Base-by-base conservation (phyloP, 2,113 vertebrate species). In the Struthio camelus region DNA sequence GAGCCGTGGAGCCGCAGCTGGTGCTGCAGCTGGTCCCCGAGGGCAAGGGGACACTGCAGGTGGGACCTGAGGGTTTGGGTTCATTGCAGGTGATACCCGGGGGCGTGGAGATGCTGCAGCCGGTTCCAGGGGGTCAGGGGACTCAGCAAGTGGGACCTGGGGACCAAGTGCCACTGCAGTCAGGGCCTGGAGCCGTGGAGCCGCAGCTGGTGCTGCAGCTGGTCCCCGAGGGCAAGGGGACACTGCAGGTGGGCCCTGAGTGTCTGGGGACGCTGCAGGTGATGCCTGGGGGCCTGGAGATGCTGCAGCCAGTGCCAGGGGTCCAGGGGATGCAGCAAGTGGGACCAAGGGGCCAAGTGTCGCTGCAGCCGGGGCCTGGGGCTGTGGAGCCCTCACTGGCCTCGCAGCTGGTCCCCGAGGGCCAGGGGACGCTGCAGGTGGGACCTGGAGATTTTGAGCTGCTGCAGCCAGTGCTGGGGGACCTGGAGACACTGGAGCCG, bases 291-390 rank as follows among this genome's bases (percentile, higher is more conserved):
- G 7, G 14, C 18, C 20, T 42, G 72, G 72, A 20, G 53, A 25
- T 23, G 1, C 64, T 66, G 71, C 76, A 58, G 69, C 23, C 13
- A 0, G 51, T 13, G 22, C 23, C 18, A 0, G 22, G 17, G 50
- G 54, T 5, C 3, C 1, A 4, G 12, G 64, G 40, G 38, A 34
- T 12, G 25, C 44, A 36, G 70, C 46, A 25, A 25, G 38, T 18
- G 15, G n/a, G 36, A 64, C 19, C 22, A 0, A 15, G 11, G 50
- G 56, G 4, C 3, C 1, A 24, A 28, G 64, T 27, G 64, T 15
- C 23, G 8, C 34, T 42, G 64, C 64, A 22, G 44, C 66, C 19
- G 5, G 66, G 30, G 3, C 22, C 44, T 9, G 66, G 66, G 19
- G 5, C 44, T 17, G 19, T 23, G 14, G 66, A 34, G 66, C 66